Evolutionary conservation across 2,888 invertebrate genomes (phyloP).

Genomic region (Brachyopa scutellaris): DNA sequence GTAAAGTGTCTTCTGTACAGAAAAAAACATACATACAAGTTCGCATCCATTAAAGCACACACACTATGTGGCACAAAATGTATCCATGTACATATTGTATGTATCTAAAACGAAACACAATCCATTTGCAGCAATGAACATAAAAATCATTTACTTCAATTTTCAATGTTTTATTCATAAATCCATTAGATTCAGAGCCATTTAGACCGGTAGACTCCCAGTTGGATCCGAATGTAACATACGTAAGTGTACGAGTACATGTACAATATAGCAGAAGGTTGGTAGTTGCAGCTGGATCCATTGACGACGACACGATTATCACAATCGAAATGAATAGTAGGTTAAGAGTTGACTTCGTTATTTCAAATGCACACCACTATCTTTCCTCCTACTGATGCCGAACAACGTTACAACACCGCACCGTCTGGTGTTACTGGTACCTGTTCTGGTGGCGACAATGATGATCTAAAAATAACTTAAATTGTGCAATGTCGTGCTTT

Average conservation of each 20-base stretch:
- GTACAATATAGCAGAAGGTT: not conserved
- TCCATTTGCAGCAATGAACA: conserved; percentile 59
- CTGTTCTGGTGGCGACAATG: conserved; percentile 48
- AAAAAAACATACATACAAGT: not conserved
- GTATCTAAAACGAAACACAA: conserved; percentile 44
- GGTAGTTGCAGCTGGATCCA: not conserved
- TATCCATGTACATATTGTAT: not conserved
- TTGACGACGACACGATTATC: conserved; percentile 38
- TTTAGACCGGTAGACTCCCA: conserved; percentile 20
- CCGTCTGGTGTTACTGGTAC: not conserved
- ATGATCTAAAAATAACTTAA: conserved; percentile 64
- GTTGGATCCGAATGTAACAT: no score
- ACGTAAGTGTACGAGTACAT: no score
- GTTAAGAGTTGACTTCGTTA: conserved; percentile 67
- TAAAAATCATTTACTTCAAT: conserved; percentile 64
- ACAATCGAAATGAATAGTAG: conserved; percentile 63
- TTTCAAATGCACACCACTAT: conserved; percentile 54
- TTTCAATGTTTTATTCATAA: conserved; percentile 67
- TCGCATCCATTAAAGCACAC: conserved; percentile 3
- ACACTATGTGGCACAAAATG: not conserved
- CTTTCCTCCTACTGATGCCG: not conserved
- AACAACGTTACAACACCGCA: not conserved
- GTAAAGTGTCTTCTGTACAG: not conserved
- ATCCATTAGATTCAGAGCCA: conserved; percentile 54
- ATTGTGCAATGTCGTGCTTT: conserved; percentile 56